These are phyloP conservation scores for Cardiocondyla obscurior DNA, from an alignment of 1,140 invertebrate genomes.

Conservation along the genomic window DNA sequence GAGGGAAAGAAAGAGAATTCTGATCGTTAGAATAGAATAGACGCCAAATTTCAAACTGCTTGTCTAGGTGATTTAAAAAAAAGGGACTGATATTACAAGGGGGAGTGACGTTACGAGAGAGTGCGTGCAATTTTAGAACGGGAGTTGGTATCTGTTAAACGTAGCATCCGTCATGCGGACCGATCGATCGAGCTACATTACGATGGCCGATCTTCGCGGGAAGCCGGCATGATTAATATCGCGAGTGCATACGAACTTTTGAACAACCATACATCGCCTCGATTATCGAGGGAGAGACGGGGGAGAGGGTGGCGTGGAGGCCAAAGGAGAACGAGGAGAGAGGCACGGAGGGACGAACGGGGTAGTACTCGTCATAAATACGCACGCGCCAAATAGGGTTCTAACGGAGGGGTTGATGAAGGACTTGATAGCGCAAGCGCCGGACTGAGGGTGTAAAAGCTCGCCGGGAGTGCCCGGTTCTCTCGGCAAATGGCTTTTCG, in stretches of 20 bases:
- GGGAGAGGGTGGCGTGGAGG: background rate
- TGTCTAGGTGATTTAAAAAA: conserved; percentile 19
- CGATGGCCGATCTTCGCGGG: conserved; percentile 13
- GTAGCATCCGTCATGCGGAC: background rate
- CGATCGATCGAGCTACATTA: conserved; percentile 29
- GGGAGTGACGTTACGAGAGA: too few species aligned
- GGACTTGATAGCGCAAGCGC: conserved; percentile 63
- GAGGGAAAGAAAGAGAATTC: background rate
- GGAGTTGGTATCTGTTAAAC: background rate
- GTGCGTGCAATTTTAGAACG: background rate
- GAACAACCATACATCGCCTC: conserved; percentile 43
- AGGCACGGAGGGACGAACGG: background rate
- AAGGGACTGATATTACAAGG: background rate
- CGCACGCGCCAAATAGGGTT: conserved; percentile 48
- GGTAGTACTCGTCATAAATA: conserved; percentile 9
- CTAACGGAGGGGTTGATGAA: conserved; percentile 53
- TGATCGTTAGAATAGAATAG: conserved; percentile 33
- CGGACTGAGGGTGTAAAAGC: conserved; percentile 59
- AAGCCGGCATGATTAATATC: conserved; percentile 46
- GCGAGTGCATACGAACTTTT: conserved; percentile 32
- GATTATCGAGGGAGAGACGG: conserved; percentile 5
- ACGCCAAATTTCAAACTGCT: conserved; percentile 24
- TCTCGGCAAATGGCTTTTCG: conserved; percentile 54
- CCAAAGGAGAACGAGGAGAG: background rate
- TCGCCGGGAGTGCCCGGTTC: conserved; percentile 49